phyloP scores from a whole-genome alignment of 2,113 vertebrate genomes.

The Chaetodon auriga region DNA sequence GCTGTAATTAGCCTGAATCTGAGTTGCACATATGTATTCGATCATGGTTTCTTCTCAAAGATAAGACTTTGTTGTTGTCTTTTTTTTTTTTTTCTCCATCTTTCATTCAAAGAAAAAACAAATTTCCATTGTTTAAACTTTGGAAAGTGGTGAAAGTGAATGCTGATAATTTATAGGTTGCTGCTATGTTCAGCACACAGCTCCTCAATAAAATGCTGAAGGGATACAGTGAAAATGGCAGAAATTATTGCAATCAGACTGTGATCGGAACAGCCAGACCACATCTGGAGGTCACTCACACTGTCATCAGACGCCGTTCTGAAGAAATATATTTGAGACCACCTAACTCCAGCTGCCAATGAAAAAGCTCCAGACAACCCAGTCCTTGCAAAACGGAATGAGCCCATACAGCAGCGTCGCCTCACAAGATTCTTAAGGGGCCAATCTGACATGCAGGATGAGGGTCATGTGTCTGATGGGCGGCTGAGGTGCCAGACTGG shows the following conservation, averaged over 20 bases:
- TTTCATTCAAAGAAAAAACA: conserved; percentile 14
- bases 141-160: background rate
- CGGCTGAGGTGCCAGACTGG: background rate
- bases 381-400: background rate
- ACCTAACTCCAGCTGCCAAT: background rate
- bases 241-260: conserved; percentile 1
- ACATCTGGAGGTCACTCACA: conserved; percentile 31
- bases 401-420: background rate
- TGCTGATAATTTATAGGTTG: conserved; percentile 5
- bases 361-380: background rate
- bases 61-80: conserved; percentile 38
- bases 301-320: conserved; percentile 7
- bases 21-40: conserved; percentile 41
- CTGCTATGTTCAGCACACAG: background rate
- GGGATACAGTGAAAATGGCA: background rate
- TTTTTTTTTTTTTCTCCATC: background rate
- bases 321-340: background rate
- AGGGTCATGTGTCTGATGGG: background rate
- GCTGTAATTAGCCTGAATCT: conserved; percentile 50
- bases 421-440: background rate
- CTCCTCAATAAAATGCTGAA: background rate
- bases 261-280: background rate
- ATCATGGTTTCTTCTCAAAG: conserved; percentile 18
- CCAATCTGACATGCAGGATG: background rate
- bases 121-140: conserved; percentile 21